Base-by-base conservation (phyloP, 2,797 vertebrate genomes). In the Astyanax mexicanus region DNA sequence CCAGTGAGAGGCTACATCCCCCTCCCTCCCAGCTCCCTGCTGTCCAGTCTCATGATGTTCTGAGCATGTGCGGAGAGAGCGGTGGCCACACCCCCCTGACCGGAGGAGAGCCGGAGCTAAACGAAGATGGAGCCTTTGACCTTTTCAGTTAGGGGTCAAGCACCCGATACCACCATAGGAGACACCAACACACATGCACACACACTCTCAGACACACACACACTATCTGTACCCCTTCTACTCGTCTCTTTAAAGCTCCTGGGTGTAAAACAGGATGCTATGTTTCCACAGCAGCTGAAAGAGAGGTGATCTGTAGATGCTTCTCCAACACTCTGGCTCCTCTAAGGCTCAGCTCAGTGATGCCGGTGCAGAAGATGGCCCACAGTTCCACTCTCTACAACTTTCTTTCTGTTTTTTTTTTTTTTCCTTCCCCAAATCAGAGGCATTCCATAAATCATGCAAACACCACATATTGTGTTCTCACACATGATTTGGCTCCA, bases 11-110 rank as follows among this genome's bases (percentile, higher is more conserved):
- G 65, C 69, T 45, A 29, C 57, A 40, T 1, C 7, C 35, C 6
- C 38, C 13, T 1, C 5, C 21, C 62, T 44, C 57, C 7, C 57
- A 88, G 80, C 82, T 87, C 58, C 78, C 82, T 87, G 58, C 78
- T 71, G 78, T 91, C 81, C 79, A 84, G 86, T 92, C 89, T 92
- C 49, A 83, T 81, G 85, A 93, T 86, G 83, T 67, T 21, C 84
- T 81, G 87, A 83, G 80, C 88, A 86, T 85, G 87, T 93, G 85
- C 89, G 80, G 81, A 86, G 88, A 77, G 79, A 78, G 75, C 74
- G 45, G 74, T 69, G 45, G 66, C 42, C n/a, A 49, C 15, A 4
- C 74, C 89, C 81, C 81, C 84, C 84, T 88, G 88, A 89, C 69
- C 37, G 55, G 69, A 64, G 73, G 76, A 69, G 72, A 75, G 71